These are phyloP conservation scores for Sialia sialis DNA, from an alignment of 2,113 vertebrate genomes.

Conservation along the genomic window DNA sequence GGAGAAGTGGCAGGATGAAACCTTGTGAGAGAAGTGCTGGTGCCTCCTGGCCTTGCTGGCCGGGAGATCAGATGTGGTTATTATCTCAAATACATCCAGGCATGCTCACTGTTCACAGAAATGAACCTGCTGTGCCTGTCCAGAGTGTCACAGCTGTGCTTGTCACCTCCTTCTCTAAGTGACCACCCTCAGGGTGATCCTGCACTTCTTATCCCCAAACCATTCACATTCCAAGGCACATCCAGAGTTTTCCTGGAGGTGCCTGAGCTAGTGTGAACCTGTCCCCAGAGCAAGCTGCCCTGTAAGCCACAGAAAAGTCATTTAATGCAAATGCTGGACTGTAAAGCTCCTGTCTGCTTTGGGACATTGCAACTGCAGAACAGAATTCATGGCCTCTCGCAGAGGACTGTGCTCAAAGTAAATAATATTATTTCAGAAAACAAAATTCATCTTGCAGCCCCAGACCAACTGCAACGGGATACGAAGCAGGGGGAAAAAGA, in stretches of 20 bases:
- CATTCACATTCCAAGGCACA: not conserved
- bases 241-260: not conserved
- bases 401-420: not conserved
- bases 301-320: not conserved
- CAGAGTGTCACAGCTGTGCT: accelerated
- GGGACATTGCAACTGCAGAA: not conserved
- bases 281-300: not conserved
- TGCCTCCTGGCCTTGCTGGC: not conserved
- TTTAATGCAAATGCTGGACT: not conserved
- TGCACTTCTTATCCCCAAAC: not conserved
- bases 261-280: not conserved
- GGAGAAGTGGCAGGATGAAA: not conserved
- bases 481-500: not conserved
- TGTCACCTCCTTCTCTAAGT: not conserved
- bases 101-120: not conserved
- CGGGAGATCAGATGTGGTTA: accelerated
- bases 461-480: slow-evolving; percentile 31
- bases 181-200: not conserved
- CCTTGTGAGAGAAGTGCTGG: not conserved
- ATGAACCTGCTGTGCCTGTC: not conserved
- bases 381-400: not conserved
- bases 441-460: slow-evolving; percentile 30
- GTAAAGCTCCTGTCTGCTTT: not conserved
- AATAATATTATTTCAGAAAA: slow-evolving; percentile 47
- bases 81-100: not conserved